A percentile compares a stretch with the other conserved stretches of the same genome.
Evolutionary conservation across 1,140 invertebrate species (phyloP).

Genomic region (Batillaria attramentaria): DNA sequence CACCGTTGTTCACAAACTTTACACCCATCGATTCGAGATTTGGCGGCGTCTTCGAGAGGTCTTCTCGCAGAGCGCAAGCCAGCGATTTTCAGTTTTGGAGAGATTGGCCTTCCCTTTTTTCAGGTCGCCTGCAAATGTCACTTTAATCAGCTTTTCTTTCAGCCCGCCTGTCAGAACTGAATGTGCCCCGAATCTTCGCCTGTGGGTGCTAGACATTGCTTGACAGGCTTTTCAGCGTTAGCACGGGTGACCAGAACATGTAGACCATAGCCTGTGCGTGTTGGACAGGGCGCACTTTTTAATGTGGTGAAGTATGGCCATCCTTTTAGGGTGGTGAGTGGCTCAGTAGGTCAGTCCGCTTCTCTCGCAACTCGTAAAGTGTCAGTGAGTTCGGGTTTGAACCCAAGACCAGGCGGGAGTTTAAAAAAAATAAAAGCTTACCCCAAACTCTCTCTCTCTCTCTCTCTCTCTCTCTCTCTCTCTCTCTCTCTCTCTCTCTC

Average conservation of each 20-base stretch:
- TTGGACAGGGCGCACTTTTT: neutral
- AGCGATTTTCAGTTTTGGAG: conserved; percentile 5
- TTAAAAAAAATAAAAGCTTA: neutral
- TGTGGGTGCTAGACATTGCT: no score
- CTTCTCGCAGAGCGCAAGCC: no score
- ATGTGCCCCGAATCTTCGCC: no score
- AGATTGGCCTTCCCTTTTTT: neutral
- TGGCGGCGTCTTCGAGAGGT: no score
- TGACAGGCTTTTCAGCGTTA: no score
- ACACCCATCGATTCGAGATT: no score
- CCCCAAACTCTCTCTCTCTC: neutral
- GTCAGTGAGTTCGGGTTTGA: neutral
- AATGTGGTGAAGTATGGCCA: no score
- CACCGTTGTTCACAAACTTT: no score
- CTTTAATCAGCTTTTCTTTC: conserved; percentile 10
- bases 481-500: conserved; percentile 6
- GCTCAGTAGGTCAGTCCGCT: no score
- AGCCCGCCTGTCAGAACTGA: neutral
- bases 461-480: neutral
- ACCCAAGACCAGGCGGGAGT: neutral
- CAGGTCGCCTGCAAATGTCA: neutral
- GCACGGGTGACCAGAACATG: neutral
- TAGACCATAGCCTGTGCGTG: neutral
- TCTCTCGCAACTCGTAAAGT: neutral
- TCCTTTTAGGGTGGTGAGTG: no score